Evolutionary conservation across 2,113 vertebrate species (phyloP).

Genomic region (Erythrolamprus reginae): DNA sequence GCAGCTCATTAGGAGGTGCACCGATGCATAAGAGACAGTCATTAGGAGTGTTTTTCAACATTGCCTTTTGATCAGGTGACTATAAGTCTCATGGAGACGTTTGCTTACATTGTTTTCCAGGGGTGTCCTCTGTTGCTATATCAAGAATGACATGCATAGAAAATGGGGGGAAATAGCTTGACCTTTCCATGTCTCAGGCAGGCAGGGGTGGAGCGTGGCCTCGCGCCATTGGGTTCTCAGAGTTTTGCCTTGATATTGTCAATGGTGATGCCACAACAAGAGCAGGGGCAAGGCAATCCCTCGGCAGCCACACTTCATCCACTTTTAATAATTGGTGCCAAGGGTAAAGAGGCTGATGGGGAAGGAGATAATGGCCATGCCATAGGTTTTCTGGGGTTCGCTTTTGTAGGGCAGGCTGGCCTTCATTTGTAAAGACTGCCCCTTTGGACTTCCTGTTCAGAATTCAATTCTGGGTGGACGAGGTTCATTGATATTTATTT

Average conservation of each 20-base stretch:
- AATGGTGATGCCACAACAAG: slow-evolving; percentile 67
- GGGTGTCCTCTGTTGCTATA: slow-evolving; percentile 75
- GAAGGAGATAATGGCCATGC: slow-evolving; percentile 51
- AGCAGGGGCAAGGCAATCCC: slow-evolving; percentile 41
- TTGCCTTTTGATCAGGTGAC: slow-evolving; percentile 94
- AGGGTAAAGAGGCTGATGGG: slow-evolving; percentile 49
- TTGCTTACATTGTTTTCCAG: slow-evolving; percentile 81
- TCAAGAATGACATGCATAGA: slow-evolving; percentile 75
- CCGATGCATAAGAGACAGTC: slow-evolving; percentile 99
- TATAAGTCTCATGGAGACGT: slow-evolving; percentile 79
- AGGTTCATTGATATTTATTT: slow-evolving; percentile 50
- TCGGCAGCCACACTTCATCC: slow-evolving; percentile 47
- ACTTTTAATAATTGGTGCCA: slow-evolving; percentile 66
- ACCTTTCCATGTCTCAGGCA: slow-evolving; percentile 73
- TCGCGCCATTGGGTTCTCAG: slow-evolving; percentile 59
- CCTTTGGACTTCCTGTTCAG: slow-evolving; percentile 50
- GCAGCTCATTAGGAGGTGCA: slow-evolving; percentile 99
- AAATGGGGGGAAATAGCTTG: slow-evolving; percentile 74
- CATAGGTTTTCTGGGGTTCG: slow-evolving; percentile 43
- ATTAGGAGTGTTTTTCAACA: slow-evolving; percentile 97
- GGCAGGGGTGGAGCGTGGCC: not conserved
- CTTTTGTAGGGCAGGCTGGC: slow-evolving; percentile 39
- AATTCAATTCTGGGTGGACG: slow-evolving; percentile 31
- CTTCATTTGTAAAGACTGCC: slow-evolving; percentile 31
- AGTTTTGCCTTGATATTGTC: slow-evolving; percentile 67